Evolutionary conservation across 37 sponge, comb jelly and placozoan species (phyloP), one percentile per base, ranked within the genome.

Genomic region (Cliona cf. orientalis): DNA sequence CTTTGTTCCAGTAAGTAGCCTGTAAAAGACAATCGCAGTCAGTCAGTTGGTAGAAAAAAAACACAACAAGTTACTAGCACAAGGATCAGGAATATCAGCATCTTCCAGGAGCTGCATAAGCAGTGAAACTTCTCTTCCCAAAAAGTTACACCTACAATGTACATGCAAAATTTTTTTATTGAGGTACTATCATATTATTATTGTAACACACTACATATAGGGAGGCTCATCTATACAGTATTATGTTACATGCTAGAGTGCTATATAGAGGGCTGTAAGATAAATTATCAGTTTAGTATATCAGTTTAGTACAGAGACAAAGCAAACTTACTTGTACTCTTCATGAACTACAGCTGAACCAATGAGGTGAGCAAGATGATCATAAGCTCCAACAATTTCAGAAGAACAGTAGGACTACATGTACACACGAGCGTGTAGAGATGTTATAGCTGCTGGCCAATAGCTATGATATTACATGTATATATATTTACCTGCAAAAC

Each of bases 281-380:
- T n/a, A n/a, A n/a, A n/a, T n/a, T n/a, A n/a, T n/a, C n/a, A n/a
- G n/a, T n/a, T n/a, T n/a, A n/a, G n/a, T n/a, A 62, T 62, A 62
- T 28, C 67, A 66, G 14, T 3, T 75, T 35, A 55, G 33, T 5
- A 22, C 25, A 41, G 43, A 56, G 23, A 44, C 38, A 7, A 33
- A 3, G 2, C 33, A 31, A 26, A 42, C 57, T 72, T 45, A 87
- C 88, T 75, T 87, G 34, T 80, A 12, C 42, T 89, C 90, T 78
- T 89, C 90, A 83, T 89, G 90, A 0, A 66, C 71, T 6, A 83
- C 33, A 12, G 85, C 90, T 35, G 90, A 81, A 9, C 85, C 90
- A 29, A 89, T 25, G 32, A 78, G 40, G 40, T 83, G 72, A 1
- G 74, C 78, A 23, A 89, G 58, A 31, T 77, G 72, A 55, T 84